phyloP scores from a whole-genome alignment of 2,888 invertebrate genomes.

The Leptothorax acervorum region DNA sequence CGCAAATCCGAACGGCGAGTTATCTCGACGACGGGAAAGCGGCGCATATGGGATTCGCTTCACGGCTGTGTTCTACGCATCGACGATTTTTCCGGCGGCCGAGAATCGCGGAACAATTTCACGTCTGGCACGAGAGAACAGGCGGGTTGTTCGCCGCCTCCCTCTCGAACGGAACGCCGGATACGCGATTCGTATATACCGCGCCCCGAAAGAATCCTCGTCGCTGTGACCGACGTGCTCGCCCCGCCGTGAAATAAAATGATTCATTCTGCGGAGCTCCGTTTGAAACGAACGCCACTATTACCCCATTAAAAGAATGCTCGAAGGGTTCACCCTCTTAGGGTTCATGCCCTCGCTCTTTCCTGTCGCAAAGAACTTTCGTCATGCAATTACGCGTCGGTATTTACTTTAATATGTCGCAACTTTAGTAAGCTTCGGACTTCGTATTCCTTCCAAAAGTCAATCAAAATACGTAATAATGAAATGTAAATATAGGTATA shows the following conservation, averaged over 20 bases:
- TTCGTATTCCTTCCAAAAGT: background rate
- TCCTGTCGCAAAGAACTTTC: background rate
- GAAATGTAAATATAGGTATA: background rate
- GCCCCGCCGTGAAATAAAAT: conserved; percentile 82
- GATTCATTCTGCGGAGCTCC: conserved; percentile 79
- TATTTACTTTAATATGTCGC: conserved; percentile 7
- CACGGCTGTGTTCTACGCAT: conserved; percentile 59
- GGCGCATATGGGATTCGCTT: conserved; percentile 37
- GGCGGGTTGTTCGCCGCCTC: conserved; percentile 44
- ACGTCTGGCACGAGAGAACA: conserved; percentile 32
- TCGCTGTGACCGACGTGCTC: conserved; percentile 81
- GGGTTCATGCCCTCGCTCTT: background rate
- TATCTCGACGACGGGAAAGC: conserved; percentile 48
- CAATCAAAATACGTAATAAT: background rate
- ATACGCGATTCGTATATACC: conserved; percentile 63
- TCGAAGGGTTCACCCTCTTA: background rate
- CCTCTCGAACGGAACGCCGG: conserved; percentile 34
- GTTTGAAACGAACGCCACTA: conserved; percentile 72
- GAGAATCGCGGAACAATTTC: conserved; percentile 62
- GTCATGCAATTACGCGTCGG: conserved; percentile 12
- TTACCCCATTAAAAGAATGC: conserved; percentile 34
- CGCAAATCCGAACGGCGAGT: conserved; percentile 36
- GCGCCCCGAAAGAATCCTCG: conserved; percentile 66
- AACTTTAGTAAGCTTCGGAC: background rate
- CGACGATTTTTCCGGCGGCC: conserved; percentile 59